Percentiles rank a stretch among this genome's conserved stretches.
These are phyloP conservation scores for Coracopsis vasa DNA, from an alignment of 2,113 vertebrate species.

Conservation along the genomic window DNA sequence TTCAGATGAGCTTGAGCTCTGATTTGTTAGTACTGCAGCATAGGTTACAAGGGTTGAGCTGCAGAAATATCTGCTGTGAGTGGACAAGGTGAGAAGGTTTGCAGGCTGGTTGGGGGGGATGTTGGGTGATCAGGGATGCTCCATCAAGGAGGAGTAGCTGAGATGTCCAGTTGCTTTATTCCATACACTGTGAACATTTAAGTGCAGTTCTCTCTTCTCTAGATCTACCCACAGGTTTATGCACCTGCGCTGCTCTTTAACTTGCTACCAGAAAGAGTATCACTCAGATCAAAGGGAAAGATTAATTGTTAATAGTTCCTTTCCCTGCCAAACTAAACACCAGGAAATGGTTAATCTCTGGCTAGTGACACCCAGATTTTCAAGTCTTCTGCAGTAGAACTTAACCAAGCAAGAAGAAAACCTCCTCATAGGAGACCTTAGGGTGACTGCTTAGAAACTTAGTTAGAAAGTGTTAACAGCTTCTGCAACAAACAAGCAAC, in stretches of 20 bases:
- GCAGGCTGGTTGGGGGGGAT: not conserved
- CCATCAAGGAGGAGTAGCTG: not conserved
- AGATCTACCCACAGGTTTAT: not conserved
- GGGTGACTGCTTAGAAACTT: not conserved
- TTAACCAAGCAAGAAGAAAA: not conserved
- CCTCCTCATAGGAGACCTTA: not conserved
- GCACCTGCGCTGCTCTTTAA: not conserved
- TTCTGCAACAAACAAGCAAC: not conserved
- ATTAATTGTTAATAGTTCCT: not conserved
- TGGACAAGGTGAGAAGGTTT: not conserved
- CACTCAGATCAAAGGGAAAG: not conserved
- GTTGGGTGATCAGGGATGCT: accelerated
- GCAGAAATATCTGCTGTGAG: not conserved
- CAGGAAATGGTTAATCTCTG: not conserved
- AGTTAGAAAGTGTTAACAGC: not conserved
- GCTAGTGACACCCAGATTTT: not conserved
- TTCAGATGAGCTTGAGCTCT: not conserved
- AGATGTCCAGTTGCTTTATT: not conserved
- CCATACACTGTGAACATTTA: accelerated
- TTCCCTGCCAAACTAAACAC: not conserved
- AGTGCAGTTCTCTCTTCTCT: not conserved
- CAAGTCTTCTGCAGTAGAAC: not conserved
- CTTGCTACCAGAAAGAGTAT: not conserved
- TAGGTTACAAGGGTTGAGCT: not conserved
- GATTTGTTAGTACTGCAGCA: not conserved